Percentiles rank a stretch among this genome's conserved stretches.
phyloP scores from a whole-genome alignment of 2,113 vertebrate genomes.

The Mionectes macconnelli region DNA sequence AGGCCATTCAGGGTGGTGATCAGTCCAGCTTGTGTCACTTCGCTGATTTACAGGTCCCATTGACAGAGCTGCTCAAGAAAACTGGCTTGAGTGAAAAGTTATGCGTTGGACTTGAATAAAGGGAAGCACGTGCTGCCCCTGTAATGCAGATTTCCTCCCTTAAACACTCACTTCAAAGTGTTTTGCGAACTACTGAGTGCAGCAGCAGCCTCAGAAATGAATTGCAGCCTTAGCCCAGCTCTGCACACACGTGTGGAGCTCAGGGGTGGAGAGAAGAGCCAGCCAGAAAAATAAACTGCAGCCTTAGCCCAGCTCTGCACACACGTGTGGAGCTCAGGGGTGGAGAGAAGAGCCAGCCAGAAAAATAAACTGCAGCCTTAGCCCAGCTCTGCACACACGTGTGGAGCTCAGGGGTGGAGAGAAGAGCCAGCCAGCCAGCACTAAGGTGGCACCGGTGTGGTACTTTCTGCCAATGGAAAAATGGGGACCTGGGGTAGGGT shows the following conservation, averaged over 20 bases:
- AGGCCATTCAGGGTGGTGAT: neutral
- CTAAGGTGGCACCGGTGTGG: rapidly evolving
- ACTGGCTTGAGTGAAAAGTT: neutral
- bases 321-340: no score
- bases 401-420: rapidly evolving
- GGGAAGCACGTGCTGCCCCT: neutral
- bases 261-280: no score
- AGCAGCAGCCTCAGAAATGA: no score
- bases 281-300: no score
- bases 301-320: no score
- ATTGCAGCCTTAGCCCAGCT: no score
- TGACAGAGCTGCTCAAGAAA: neutral
- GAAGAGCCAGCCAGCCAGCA: neutral
- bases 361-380: neutral
- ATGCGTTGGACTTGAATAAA: neutral
- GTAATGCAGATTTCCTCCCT: neutral
- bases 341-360: no score
- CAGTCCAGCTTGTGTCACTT: neutral
- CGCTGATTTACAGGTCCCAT: neutral
- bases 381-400: neutral
- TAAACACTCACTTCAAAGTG: neutral
- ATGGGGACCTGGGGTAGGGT: neutral
- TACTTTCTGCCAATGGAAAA: neutral
- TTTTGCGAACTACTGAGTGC: neutral
- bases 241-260: no score